Evolutionary conservation across 1,140 invertebrate species (phyloP), one percentile per base, ranked within the genome.

Genomic region (Telenomus remus): DNA sequence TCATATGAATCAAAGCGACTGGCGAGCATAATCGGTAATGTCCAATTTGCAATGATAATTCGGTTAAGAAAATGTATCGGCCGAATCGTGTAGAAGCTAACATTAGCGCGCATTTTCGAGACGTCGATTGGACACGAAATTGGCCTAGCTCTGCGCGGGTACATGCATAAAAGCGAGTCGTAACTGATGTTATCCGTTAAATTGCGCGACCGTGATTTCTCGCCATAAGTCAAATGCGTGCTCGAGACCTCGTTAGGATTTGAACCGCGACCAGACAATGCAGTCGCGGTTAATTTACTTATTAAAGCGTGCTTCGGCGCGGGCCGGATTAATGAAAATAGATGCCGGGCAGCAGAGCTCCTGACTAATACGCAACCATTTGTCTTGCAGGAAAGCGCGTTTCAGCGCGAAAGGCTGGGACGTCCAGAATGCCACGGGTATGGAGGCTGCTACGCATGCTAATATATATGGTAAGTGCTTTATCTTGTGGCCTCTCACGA

Each of bases 351-450:
- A 46, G 70, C 60, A 51, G 64, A 59, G 59, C 60, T 15, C 48
- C 19, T 43, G 33, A 50, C 72, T 76, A 71, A 79, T 75, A 68
- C 49, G 27, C 13, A 35, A 27, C 56, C 47, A 54, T 74, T 76
- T 75, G 63, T 72, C 61, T 77, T 83, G 9, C 81, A 86, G 84
- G 78, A 80, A 84, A 85, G 80, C 83, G 81, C 82, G 81, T 84
- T 84, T 85, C 81, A 83, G 85, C 85, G 85, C 83, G 83, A 86
- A 83, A 84, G 84, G 85, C 86, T 86, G 84, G 84, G 71, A 85
- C 81, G 84, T 87, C 80, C 84, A 88, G 85, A 82, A 87, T 87
- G 86, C 86, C 82, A 87, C 84, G 84, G 85, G 80, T 86, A 86
- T 83, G 86, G 84, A 88, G 82, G 82, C 82, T 87, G 82, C 84